A percentile compares a stretch with the other conserved stretches of the same genome.
These are phyloP conservation scores for Danaus plexippus DNA, from an alignment of 1,140 invertebrate species.

Conservation along the genomic window DNA sequence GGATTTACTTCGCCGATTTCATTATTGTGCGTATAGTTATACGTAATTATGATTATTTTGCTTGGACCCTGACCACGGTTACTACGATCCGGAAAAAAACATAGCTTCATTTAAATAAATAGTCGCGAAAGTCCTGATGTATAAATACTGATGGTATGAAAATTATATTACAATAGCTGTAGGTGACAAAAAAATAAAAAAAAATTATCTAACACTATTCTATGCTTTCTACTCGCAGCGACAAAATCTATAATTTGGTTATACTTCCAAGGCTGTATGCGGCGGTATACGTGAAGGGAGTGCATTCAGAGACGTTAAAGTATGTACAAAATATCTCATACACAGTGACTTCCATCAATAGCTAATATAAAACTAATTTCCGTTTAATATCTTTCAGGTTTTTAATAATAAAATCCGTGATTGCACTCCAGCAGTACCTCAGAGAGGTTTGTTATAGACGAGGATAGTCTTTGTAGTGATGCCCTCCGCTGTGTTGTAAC, in stretches of 20 bases:
- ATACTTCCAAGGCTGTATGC: slow-evolving; percentile 38
- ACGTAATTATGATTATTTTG: too few species aligned
- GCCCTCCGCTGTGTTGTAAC: slow-evolving; percentile 60
- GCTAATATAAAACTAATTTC: background rate
- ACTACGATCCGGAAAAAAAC: too few species aligned
- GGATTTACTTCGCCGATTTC: too few species aligned
- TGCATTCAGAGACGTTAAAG: slow-evolving; percentile 44
- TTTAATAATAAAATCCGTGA: slow-evolving; percentile 21
- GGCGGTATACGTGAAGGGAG: slow-evolving; percentile 37
- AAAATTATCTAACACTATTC: too few species aligned
- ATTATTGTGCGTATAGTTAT: too few species aligned
- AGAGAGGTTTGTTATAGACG: slow-evolving; percentile 64
- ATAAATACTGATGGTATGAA: too few species aligned
- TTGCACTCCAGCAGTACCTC: slow-evolving; percentile 61
- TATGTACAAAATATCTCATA: background rate
- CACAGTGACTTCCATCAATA: background rate
- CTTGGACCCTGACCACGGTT: too few species aligned
- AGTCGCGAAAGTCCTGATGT: too few species aligned
- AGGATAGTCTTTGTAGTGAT: slow-evolving; percentile 60
- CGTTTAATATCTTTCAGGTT: background rate
- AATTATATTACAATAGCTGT: too few species aligned
- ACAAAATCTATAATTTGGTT: slow-evolving; percentile 27
- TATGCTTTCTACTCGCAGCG: slow-evolving; percentile 36
- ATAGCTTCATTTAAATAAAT: too few species aligned
- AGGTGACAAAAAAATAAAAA: too few species aligned